Evolutionary conservation across 2,888 invertebrate species (phyloP), one percentile per base, ranked within the genome.

Genomic region (Dysmachus trigonus): DNA sequence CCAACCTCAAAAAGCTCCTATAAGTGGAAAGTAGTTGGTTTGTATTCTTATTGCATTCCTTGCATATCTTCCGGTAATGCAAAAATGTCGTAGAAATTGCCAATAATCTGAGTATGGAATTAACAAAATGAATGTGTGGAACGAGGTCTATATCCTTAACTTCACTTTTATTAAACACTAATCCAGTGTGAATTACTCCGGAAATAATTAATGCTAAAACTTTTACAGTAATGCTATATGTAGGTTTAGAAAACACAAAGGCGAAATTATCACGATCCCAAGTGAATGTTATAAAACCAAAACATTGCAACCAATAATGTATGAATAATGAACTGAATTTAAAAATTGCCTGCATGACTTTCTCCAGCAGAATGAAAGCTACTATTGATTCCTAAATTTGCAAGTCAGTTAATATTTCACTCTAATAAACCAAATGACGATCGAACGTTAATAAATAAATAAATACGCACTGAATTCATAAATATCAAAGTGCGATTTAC

Each of bases 61-160:
- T 10, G 13, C 10, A 1, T 10, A 10, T 22, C 13, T 2, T 62
- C 1, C 8, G 1, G 7, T 22, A 1, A 62, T 22, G 0, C 27
- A 53, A 0, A 62, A 62, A 22, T 22, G 62, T 27, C 3, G 8
- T 62, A 8, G 1, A 18, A 27, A 62, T 7, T 10, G 27, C 10
- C 27, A 22, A 27, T 18, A 47, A n/a, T 47, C 47, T 47, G 6
- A n/a, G n/a, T 47, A 47, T n/a, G 15, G n/a, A n/a, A 7, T 47
- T n/a, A 0, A 47, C 18, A 5, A 47, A 6, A n/a, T 47, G 1
- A 47, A n/a, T 47, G 7, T 7, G 1, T n/a, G 1, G 0, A 47
- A 6, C 0, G n/a, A 18, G 1, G 2, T 47, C 4, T 1, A 5
- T 1, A 15, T n/a, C 0, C 1, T n/a, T 4, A 6, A n/a, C 0